Evolutionary conservation across 2,113 vertebrate genomes (phyloP).

Genomic region (Mobula birostris): DNA sequence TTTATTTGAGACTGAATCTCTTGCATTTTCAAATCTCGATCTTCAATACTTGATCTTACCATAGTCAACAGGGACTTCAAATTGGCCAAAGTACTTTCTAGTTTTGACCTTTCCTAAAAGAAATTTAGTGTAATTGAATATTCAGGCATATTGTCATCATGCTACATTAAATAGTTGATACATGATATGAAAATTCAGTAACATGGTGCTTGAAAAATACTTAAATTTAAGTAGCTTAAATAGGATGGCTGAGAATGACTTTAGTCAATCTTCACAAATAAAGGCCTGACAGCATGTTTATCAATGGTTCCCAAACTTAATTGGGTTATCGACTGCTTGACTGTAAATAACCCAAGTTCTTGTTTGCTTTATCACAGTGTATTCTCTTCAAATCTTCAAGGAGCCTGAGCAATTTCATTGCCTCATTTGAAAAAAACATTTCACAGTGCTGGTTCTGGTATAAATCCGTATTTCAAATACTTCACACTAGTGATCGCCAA

Average conservation of each 20-base stretch:
- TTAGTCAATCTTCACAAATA: neutral
- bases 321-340: too few relatives aligned
- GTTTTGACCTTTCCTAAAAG: constrained; percentile 76
- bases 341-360: too few relatives aligned
- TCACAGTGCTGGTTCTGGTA: too few relatives aligned
- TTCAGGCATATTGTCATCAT: neutral
- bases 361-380: too few relatives aligned
- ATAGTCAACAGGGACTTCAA: constrained; percentile 62
- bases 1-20: constrained; percentile 62
- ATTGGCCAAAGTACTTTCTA: constrained; percentile 77
- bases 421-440: too few relatives aligned
- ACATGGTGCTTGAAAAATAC: too few relatives aligned
- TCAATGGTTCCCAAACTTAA: too few relatives aligned
- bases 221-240: neutral
- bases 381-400: too few relatives aligned
- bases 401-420: too few relatives aligned
- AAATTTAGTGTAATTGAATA: constrained; percentile 22
- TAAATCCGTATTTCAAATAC: too few relatives aligned
- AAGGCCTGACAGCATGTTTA: neutral
- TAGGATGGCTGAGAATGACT: neutral
- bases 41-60: constrained; percentile 58
- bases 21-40: constrained; percentile 57
- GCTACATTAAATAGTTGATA: neutral
- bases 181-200: too few relatives aligned
- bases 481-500: too few relatives aligned